Evolutionary conservation across 2,888 invertebrate genomes (phyloP), one percentile per base, ranked within the genome.

Genomic region (Epirrhoe tristata): DNA sequence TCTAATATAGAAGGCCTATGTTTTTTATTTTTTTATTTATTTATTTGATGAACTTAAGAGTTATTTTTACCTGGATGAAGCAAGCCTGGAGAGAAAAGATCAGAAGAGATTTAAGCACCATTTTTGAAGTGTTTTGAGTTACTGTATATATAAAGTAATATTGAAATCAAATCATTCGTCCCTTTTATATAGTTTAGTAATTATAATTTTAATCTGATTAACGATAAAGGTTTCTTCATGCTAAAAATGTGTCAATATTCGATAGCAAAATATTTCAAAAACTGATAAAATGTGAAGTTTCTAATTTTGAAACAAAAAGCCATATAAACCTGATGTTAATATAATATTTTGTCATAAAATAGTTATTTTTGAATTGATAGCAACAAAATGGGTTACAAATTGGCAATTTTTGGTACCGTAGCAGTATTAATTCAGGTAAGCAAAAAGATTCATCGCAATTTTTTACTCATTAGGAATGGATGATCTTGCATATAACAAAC

Each of bases 341-440:
- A 16, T 34, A n/a, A 56, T 59, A 12, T 10, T 6, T n/a, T 51
- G 51, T 56, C 55, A 59, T 59, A 54, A 24, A 8, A 31, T 16
- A 32, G 5, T 60, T 43, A 5, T 48, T 12, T 53, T 10, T n/a
- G 24, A 48, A 53, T 16, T 60, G 46, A 59, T 65, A 43, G 31
- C 7, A 14, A 16, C 34, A 63, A 64, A 46, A 70, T 70, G 70
- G 67, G 56, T 52, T 59, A 61, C 43, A 67, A 46, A 56, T 57
- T 61, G 31, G 64, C 54, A 43, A 14, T 53, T 16, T 53, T 51
- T 56, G 70, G 56, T 17, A 64, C 54, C 12, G 55, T 65, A 1
- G 59, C 62, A 39, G 39, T 67, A 24, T 36, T 70, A 16, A 58
- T 67, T 17, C 65, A 66, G 58, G 66, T 65, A 56, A 55, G 65